Conservation (phyloP, 2,113 vertebrate genomes). For the Athene noctua region DNA sequence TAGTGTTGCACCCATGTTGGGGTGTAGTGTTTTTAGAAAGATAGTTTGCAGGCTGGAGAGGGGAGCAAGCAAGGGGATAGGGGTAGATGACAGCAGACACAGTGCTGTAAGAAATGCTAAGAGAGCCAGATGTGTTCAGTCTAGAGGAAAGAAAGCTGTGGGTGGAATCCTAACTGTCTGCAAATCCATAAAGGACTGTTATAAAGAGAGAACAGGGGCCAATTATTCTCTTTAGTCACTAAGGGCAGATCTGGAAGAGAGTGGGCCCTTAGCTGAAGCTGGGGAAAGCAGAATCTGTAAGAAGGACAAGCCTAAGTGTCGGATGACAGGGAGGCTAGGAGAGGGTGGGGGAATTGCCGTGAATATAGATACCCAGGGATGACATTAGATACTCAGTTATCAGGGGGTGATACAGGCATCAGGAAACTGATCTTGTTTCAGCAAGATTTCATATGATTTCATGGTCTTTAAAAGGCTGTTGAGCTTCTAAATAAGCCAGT, state of each 20-base stretch:
- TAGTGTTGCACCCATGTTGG: not conserved
- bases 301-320: not conserved
- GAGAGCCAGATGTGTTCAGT: not conserved
- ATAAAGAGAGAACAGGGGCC: not conserved
- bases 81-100: not conserved
- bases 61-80: not conserved
- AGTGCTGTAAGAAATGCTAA: not conserved
- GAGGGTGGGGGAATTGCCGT: not conserved
- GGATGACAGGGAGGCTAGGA: not conserved
- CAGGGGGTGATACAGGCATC: not conserved
- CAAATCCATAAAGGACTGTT: not conserved
- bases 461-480: not conserved
- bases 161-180: not conserved
- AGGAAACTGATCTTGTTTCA: not conserved
- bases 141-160: not conserved
- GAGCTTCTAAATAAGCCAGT: not conserved
- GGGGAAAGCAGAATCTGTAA: not conserved
- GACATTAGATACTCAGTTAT: not conserved
- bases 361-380: not conserved
- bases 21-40: not conserved
- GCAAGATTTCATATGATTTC: not conserved
- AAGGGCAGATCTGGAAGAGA: not conserved
- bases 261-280: not conserved
- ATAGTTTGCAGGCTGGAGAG: not conserved
- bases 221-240: slow-evolving; percentile 2